Conservation (phyloP, 2,888 invertebrate species). For the Gasteruption jaculator region DNA sequence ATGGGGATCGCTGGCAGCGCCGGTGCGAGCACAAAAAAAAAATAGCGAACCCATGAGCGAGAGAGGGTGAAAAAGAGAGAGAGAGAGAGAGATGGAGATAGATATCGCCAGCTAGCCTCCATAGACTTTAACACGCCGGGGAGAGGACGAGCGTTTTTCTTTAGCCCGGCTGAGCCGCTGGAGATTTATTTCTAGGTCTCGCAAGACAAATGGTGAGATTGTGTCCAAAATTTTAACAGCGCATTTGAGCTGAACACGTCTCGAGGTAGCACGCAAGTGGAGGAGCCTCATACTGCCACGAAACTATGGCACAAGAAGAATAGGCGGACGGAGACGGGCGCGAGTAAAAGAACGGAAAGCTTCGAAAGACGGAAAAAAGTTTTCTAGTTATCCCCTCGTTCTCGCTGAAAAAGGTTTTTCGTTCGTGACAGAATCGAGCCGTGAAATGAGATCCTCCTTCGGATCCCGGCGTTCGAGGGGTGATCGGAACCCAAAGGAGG, state of each 20-base stretch:
- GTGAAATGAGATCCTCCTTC: constrained; percentile 48
- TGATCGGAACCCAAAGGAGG: constrained; percentile 19
- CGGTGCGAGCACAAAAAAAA: constrained; percentile 31
- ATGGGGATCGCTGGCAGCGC: constrained; percentile 17
- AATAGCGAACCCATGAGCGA: constrained; percentile 21
- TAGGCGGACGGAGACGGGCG: constrained; percentile 16
- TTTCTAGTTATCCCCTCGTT: constrained; percentile 48
- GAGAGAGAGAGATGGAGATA: too few species aligned
- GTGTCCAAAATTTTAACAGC: constrained; percentile 77
- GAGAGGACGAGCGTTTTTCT: constrained; percentile 55
- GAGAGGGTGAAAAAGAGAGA: not conserved
- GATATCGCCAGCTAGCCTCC: too few species aligned
- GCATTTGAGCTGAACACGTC: constrained; percentile 59
- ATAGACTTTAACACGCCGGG: too few species aligned
- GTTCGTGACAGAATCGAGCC: constrained; percentile 50
- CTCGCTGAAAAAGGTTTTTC: constrained; percentile 33
- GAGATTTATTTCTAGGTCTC: constrained; percentile 69
- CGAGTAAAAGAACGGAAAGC: constrained; percentile 23
- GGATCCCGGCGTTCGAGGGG: constrained; percentile 28
- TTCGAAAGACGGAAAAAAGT: constrained; percentile 38
- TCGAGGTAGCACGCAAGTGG: constrained; percentile 13
- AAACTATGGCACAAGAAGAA: constrained; percentile 15
- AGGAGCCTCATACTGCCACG: constrained; percentile 16
- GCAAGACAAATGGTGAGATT: constrained; percentile 75
- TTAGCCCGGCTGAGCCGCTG: constrained; percentile 54